Conservation (phyloP, 2,797 vertebrate genomes). For the Danio kyathit region DNA sequence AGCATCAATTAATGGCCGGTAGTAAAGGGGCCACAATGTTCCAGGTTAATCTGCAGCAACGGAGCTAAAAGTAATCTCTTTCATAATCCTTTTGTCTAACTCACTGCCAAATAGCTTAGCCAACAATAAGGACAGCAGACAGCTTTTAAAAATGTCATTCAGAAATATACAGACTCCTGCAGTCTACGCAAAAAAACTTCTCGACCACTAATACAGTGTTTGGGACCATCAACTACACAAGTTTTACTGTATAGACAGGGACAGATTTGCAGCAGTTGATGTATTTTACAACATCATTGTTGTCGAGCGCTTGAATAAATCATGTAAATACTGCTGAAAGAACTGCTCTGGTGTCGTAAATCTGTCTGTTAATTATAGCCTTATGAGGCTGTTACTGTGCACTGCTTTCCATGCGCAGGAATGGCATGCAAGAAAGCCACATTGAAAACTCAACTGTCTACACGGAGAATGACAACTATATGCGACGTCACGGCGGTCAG, state of each 20-base stretch:
- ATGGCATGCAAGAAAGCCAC: slow-evolving; percentile 29
- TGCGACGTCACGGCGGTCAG: neutral
- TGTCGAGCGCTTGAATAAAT: slow-evolving; percentile 26
- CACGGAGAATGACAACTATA: slow-evolving; percentile 24
- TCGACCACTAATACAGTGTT: slow-evolving; percentile 19
- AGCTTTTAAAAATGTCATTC: slow-evolving; percentile 17
- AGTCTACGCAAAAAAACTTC: slow-evolving; percentile 16
- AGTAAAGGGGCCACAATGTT: slow-evolving; percentile 34
- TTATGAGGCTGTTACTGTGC: slow-evolving; percentile 5
- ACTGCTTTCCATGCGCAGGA: slow-evolving; percentile 5
- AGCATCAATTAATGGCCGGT: slow-evolving; percentile 11
- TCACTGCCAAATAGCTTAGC: slow-evolving; percentile 3
- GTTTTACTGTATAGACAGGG: slow-evolving; percentile 28
- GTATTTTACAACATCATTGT: slow-evolving; percentile 31
- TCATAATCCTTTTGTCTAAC: slow-evolving; percentile 19
- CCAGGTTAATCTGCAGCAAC: slow-evolving; percentile 22
- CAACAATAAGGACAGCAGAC: slow-evolving; percentile 23
- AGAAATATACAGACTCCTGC: slow-evolving; percentile 13
- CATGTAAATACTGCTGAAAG: slow-evolving; percentile 32
- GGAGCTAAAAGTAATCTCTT: slow-evolving; percentile 8
- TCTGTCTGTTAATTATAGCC: slow-evolving; percentile 47
- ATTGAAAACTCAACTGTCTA: slow-evolving; percentile 25
- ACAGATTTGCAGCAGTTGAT: slow-evolving; percentile 16
- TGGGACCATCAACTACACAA: slow-evolving; percentile 15
- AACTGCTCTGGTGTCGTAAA: slow-evolving; percentile 39